Evolutionary conservation across 2,113 vertebrate species (phyloP), one percentile per base, ranked within the genome.

Genomic region (Cebus imitator): DNA sequence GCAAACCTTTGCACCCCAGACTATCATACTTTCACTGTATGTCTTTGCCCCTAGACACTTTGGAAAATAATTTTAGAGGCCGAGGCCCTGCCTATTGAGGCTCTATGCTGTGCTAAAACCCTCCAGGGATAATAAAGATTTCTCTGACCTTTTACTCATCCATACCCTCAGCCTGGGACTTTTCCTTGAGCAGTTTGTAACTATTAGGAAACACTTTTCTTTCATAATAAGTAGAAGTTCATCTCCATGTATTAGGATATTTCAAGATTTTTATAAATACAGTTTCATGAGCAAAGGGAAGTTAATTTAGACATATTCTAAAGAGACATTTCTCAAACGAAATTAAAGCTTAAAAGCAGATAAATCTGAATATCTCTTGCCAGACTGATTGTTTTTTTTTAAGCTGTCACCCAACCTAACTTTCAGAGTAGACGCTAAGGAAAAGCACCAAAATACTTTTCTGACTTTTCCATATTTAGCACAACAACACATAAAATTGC

Each of bases 401-500:
- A 5, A 96, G 92, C 96, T 90, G 91, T 98, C 95, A 97, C 68
- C 93, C 81, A 0, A 79, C 23, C 57, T 80, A 97, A 66, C 81
- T 37, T 96, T 97, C n/a, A 76, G 93, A 97, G 50, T 90, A 94
- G 66, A 89, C 92, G 95, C 90, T 97, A 94, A 87, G 27, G 86
- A 30, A 50, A 89, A 98, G 97, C 0, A 17, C 96, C 8, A 21
- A 97, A 96, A 96, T 66, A 70, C 30, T 96, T 95, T 87, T 78
- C 95, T 64, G 96, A 90, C 92, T 80, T 4, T 98, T 98, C 97
- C 85, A 68, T 98, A 48, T 97, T 98, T 97, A 97, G 98, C 70
- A 45, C 98, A 98, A 93, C 94, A 96, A 96, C 97, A 97, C 92
- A 84, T 98, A 98, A 98, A 98, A 98, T 94, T 98, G 97, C 98